A percentile compares a stretch with the other conserved stretches of the same genome.
Conservation (phyloP, 2,113 vertebrate species). For the Saccopteryx bilineata region DNA sequence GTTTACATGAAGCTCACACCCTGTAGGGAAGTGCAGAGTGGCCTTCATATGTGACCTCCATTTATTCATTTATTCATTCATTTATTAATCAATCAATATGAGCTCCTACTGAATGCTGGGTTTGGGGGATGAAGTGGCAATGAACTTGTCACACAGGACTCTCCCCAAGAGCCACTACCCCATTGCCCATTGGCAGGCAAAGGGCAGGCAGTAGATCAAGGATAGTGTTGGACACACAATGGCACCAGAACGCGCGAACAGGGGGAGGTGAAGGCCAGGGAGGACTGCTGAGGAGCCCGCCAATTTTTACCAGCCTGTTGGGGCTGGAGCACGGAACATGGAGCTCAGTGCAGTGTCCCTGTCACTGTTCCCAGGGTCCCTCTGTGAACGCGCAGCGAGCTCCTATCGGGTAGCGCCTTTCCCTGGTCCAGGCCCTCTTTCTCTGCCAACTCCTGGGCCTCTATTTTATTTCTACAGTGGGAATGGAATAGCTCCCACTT, state of each 20-base stretch:
- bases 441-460: neutral
- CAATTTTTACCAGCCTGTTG: neutral
- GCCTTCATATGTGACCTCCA: neutral
- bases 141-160: rapidly evolving
- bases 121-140: neutral
- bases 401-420: rapidly evolving
- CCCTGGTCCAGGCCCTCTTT: neutral
- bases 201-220: neutral
- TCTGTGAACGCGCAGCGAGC: rapidly evolving
- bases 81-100: rapidly evolving
- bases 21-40: neutral
- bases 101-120: neutral
- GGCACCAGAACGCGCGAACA: rapidly evolving
- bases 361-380: rapidly evolving
- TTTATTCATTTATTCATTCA: neutral
- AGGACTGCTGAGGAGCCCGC: too few relatives aligned
- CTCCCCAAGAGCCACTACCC: too few relatives aligned
- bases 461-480: rapidly evolving
- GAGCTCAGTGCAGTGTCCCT: neutral
- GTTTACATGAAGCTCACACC: neutral
- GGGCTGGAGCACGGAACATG: rapidly evolving
- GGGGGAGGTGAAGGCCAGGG: too few relatives aligned
- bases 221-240: neutral
- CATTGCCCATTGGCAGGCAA: too few relatives aligned
- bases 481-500: rapidly evolving